These are phyloP conservation scores for Tanytarsus gracilentus DNA, from an alignment of 2,888 invertebrate species.

Conservation along the genomic window DNA sequence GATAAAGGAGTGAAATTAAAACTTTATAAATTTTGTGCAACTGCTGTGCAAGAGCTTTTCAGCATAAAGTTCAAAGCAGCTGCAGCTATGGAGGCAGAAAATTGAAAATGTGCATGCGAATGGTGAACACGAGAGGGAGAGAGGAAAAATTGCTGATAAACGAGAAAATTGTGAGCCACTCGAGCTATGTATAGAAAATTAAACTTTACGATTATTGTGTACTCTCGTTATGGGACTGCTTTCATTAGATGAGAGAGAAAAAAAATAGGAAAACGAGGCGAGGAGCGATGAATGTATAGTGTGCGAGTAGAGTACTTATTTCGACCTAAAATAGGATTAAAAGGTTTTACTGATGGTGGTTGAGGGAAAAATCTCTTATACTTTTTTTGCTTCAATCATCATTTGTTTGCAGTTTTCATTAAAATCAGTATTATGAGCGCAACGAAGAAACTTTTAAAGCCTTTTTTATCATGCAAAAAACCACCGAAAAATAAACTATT, in stretches of 20 bases:
- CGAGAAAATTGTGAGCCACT: background rate
- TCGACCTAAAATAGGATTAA: constrained; percentile 3
- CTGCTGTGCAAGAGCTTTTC: background rate
- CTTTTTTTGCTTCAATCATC: background rate
- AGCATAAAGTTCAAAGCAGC: background rate
- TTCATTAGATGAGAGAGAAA: no score
- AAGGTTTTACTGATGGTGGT: background rate
- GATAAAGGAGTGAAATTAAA: background rate
- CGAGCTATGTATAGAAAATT: constrained; percentile 1
- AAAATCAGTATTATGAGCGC: no score
- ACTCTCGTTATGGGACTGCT: background rate
- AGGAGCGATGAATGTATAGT: no score
- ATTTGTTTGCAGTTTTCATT: background rate
- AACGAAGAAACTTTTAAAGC: no score
- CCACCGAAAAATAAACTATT: no score
- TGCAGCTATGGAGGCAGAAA: background rate
- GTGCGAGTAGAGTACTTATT: background rate
- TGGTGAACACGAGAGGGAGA: background rate
- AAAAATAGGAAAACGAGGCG: no score
- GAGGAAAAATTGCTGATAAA: background rate
- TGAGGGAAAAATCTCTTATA: no score
- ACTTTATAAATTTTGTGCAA: background rate
- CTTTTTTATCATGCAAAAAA: no score
- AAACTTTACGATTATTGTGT: constrained; percentile 3
- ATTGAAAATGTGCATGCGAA: background rate